A percentile compares a stretch with the other conserved stretches of the same genome.
Evolutionary conservation across 2,888 invertebrate species (phyloP).

Genomic region (Callyntrura guangdongensis): DNA sequence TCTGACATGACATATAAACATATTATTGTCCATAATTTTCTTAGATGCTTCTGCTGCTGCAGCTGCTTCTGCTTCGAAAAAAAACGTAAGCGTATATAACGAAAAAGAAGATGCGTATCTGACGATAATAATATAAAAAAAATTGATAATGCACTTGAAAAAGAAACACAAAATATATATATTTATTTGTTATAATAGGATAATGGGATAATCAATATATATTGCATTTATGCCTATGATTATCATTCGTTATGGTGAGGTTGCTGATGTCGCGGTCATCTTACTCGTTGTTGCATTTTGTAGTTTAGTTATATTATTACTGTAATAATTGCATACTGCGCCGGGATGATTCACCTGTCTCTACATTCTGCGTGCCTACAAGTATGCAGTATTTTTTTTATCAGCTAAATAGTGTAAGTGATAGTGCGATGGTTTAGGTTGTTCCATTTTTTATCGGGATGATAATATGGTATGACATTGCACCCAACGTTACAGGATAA

Average conservation of each 20-base stretch:
- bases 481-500: too few relatives aligned
- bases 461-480: too few relatives aligned
- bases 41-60: neutral
- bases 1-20: constrained; percentile 37
- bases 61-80: neutral
- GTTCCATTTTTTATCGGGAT: too few relatives aligned
- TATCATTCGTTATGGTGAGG: neutral
- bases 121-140: neutral
- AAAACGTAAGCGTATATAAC: neutral
- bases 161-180: neutral
- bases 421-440: too few relatives aligned
- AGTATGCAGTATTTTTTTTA: too few relatives aligned
- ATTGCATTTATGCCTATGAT: neutral
- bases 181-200: neutral
- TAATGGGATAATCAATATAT: neutral
- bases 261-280: constrained; percentile 4
- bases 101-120: neutral
- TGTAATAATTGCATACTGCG: too few relatives aligned
- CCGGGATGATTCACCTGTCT: too few relatives aligned
- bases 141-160: neutral
- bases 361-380: too few relatives aligned
- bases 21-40: constrained; percentile 29
- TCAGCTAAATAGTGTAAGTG: too few relatives aligned
- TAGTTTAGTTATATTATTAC: neutral
- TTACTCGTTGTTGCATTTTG: neutral